Evolutionary conservation across 2,113 vertebrate genomes (phyloP).

Genomic region (Martes martes): DNA sequence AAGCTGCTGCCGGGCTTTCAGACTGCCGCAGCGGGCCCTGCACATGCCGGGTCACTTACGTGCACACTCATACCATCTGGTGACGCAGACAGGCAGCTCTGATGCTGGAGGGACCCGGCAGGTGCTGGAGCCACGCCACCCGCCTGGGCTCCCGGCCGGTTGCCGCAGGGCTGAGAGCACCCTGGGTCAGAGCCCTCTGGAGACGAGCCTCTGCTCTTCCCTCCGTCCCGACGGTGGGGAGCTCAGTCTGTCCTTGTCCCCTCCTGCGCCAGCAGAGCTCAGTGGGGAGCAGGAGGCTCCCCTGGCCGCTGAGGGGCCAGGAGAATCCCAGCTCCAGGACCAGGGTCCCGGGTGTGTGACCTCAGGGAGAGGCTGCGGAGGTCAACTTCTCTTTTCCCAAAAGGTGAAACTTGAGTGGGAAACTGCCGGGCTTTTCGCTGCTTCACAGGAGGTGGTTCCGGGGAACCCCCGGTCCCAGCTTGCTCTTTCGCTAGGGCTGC

Average conservation of each 20-base stretch:
- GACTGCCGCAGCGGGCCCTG: not conserved
- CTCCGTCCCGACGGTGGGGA: not conserved
- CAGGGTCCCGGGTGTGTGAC: fast-evolving
- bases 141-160: not conserved
- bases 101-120: not conserved
- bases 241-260: not conserved
- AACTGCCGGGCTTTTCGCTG: not conserved
- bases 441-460: not conserved
- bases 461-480: not conserved
- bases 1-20: not conserved
- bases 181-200: not conserved
- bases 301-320: not conserved
- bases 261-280: not conserved
- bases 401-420: not conserved
- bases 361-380: not conserved
- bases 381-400: conserved; percentile 15
- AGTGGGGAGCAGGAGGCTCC: not conserved
- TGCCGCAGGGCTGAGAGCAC: not conserved
- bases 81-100: not conserved
- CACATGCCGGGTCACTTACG: not conserved
- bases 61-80: not conserved
- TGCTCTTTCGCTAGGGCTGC: not conserved
- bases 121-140: not conserved
- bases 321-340: no score
- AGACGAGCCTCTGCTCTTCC: no score